These are phyloP conservation scores for Aleiodes sp. DNA, from an alignment of 1,140 invertebrate species.

Conservation along the genomic window DNA sequence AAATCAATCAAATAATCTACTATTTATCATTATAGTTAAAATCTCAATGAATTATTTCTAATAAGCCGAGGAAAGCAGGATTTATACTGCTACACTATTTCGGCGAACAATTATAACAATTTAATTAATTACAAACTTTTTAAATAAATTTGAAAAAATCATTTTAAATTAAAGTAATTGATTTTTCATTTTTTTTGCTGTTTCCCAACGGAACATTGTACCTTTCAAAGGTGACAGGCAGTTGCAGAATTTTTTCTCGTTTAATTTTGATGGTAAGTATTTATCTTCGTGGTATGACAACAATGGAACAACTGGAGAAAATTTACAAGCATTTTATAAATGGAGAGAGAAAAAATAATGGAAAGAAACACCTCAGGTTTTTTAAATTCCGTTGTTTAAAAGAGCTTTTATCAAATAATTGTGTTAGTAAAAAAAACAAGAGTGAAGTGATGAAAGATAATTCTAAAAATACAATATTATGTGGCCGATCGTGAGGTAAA, in stretches of 20 bases:
- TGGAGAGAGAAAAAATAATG: constrained; percentile 34
- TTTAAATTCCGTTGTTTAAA: too few relatives aligned
- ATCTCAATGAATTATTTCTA: constrained; percentile 40
- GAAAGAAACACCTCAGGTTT: too few relatives aligned
- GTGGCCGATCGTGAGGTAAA: too few relatives aligned
- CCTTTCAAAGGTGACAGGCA: constrained; percentile 56
- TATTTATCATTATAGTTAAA: constrained; percentile 39
- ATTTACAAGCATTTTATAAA: constrained; percentile 45
- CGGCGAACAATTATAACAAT: too few relatives aligned
- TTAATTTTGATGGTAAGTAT: constrained; percentile 57
- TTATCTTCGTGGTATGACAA: constrained; percentile 59
- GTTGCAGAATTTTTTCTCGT: constrained; percentile 55
- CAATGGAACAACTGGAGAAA: constrained; percentile 57
- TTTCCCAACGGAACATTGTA: constrained; percentile 13
- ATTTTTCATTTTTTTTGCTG: not conserved
- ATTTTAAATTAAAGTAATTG: constrained; percentile 6
- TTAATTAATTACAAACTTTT: too few relatives aligned
- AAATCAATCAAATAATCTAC: not conserved
- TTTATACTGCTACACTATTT: constrained; percentile 40
- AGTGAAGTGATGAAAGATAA: not conserved
- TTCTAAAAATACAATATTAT: too few relatives aligned
- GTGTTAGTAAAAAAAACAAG: too few relatives aligned
- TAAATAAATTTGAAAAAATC: constrained; percentile 26
- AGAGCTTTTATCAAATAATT: too few relatives aligned
- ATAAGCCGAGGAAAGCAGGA: constrained; percentile 50